Conservation (phyloP, 2,797 vertebrate species). For the Trematomus bernacchii region DNA sequence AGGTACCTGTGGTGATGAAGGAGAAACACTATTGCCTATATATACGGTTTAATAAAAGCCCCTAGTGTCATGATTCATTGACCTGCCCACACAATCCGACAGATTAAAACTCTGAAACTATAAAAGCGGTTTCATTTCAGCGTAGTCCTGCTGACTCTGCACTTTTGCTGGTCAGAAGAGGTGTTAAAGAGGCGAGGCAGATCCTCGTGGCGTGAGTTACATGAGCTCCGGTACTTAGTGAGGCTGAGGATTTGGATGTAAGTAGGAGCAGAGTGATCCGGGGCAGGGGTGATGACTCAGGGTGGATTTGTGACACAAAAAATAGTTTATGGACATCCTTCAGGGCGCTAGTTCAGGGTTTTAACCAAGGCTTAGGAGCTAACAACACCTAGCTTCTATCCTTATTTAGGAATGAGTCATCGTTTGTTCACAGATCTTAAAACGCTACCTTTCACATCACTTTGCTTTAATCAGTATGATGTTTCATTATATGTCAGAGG, state of each 20-base stretch:
- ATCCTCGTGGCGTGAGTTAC: slow-evolving; percentile 72
- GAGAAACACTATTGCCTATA: neutral
- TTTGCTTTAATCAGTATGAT: neutral
- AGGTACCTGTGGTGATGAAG: neutral
- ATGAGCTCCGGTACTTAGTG: slow-evolving; percentile 73
- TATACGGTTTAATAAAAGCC: slow-evolving; percentile 21
- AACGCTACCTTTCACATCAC: neutral
- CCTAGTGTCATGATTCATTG: slow-evolving; percentile 24
- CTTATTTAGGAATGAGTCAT: neutral
- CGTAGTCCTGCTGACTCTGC: slow-evolving; percentile 59
- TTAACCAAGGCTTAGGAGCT: neutral
- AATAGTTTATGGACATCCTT: slow-evolving; percentile 50
- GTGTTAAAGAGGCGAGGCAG: slow-evolving; percentile 76
- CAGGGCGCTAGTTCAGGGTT: slow-evolving; percentile 28
- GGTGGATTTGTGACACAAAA: slow-evolving; percentile 64
- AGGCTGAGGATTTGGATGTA: slow-evolving; percentile 67
- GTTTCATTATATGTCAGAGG: neutral
- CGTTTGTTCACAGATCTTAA: neutral
- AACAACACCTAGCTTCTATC: neutral
- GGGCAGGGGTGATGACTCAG: slow-evolving; percentile 63
- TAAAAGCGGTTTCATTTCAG: slow-evolving; percentile 64
- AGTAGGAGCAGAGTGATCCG: slow-evolving; percentile 71
- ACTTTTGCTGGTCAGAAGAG: slow-evolving; percentile 51
- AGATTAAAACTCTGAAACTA: slow-evolving; percentile 55
- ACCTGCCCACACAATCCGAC: slow-evolving; percentile 18